phyloP scores from a whole-genome alignment of 2,797 vertebrate genomes.

The Centropyge bicolor region DNA sequence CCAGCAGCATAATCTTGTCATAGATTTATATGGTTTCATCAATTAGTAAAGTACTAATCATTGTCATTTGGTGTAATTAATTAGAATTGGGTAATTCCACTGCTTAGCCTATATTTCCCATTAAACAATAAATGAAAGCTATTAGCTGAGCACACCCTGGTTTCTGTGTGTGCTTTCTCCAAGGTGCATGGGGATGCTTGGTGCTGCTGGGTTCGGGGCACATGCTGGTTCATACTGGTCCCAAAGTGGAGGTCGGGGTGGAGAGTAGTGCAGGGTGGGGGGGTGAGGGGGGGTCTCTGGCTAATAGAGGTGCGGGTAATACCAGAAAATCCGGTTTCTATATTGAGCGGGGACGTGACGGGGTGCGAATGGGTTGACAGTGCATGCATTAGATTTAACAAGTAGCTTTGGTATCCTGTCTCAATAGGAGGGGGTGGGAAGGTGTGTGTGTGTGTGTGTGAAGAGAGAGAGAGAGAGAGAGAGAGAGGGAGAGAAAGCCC shows the following conservation, averaged over 20 bases:
- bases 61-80: constrained; percentile 73
- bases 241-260: constrained; percentile 65
- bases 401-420: constrained; percentile 88
- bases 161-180: constrained; percentile 19
- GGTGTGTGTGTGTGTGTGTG: constrained; percentile 56
- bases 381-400: constrained; percentile 89
- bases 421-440: constrained; percentile 72
- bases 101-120: constrained; percentile 71
- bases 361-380: constrained; percentile 91
- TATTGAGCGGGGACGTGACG: constrained; percentile 90
- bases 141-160: constrained; percentile 34
- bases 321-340: constrained; percentile 90
- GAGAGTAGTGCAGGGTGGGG: constrained; percentile 39
- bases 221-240: constrained; percentile 54
- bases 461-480: neutral
- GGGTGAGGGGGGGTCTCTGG: constrained; percentile 57
- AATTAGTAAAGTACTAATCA: constrained; percentile 74
- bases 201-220: constrained; percentile 27
- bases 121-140: constrained; percentile 70
- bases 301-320: constrained; percentile 87
- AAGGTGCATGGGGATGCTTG: constrained; percentile 9
- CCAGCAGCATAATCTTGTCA: constrained; percentile 67
- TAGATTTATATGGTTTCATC: constrained; percentile 71
- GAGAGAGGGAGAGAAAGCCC: constrained; percentile 8
- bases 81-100: constrained; percentile 68